phyloP scores from a whole-genome alignment of 2,888 invertebrate species.

The Tetranychus piercei region DNA sequence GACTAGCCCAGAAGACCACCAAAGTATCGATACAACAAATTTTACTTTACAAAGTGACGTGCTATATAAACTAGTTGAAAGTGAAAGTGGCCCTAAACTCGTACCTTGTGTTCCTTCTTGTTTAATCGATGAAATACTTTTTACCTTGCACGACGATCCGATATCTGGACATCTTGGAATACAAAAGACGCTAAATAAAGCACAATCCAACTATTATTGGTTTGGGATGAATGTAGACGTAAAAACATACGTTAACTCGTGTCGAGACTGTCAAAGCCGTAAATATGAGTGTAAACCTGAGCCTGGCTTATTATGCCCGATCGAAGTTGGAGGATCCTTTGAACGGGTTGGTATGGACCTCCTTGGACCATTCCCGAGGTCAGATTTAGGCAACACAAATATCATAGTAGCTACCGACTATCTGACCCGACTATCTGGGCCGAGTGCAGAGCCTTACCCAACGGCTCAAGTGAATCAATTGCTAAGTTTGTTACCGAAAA shows the following conservation, averaged over 20 bases:
- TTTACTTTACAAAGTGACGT: not conserved
- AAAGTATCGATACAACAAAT: not conserved
- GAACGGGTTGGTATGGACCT: constrained; percentile 16
- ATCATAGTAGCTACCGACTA: constrained; percentile 24
- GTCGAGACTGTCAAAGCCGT: not conserved
- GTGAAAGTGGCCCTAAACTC: not conserved
- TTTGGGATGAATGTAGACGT: not conserved
- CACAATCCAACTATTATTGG: not conserved
- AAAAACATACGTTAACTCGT: not conserved
- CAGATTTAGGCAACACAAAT: constrained; percentile 21
- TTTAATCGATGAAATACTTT: not conserved
- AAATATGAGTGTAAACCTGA: not conserved
- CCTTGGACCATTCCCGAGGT: constrained; percentile 21
- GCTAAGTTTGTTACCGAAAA: constrained; percentile 23
- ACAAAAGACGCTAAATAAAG: not conserved
- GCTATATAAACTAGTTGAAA: not conserved
- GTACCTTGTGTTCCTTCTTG: not conserved
- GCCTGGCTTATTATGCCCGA: not conserved
- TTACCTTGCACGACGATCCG: not conserved
- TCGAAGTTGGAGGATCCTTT: constrained; percentile 11
- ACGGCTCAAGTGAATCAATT: constrained; percentile 22
- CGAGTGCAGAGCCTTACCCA: constrained; percentile 21
- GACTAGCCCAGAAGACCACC: not conserved
- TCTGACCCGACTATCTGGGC: constrained; percentile 23
- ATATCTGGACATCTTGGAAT: constrained; percentile 7